phyloP scores from a whole-genome alignment of 2,113 vertebrate species.

The Scatophagus argus region DNA sequence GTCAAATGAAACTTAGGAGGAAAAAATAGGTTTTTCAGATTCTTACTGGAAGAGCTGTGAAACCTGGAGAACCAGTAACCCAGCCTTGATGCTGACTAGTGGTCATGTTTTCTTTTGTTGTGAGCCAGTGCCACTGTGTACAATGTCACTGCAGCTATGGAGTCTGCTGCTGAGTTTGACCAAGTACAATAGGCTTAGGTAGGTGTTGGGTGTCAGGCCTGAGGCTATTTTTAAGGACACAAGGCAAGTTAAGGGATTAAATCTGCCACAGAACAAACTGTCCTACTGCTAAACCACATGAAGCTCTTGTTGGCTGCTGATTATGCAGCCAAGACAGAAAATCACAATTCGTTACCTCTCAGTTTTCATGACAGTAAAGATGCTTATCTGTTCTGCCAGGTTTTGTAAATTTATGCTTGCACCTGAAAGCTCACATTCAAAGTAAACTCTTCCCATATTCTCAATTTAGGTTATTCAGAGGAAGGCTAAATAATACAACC shows the following conservation, averaged over 20 bases:
- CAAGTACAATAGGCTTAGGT: background rate
- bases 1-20: background rate
- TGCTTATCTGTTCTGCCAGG: too few relatives aligned
- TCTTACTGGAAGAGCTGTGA: background rate
- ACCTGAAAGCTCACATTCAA: too few relatives aligned
- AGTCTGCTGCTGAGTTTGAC: constrained; percentile 7
- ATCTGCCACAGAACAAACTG: background rate
- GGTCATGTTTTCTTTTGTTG: background rate
- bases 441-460: too few relatives aligned
- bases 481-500: too few relatives aligned
- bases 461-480: too few relatives aligned
- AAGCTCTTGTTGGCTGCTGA: background rate
- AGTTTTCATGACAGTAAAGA: too few relatives aligned
- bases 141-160: background rate
- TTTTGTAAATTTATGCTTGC: too few relatives aligned
- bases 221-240: background rate
- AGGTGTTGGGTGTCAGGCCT: background rate
- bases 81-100: background rate
- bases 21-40: background rate
- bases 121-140: background rate
- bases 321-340: background rate
- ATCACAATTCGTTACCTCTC: too few relatives aligned
- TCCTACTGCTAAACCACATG: background rate
- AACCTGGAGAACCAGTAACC: constrained; percentile 33
- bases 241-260: background rate